Evolutionary conservation across 1,140 invertebrate genomes (phyloP).

Genomic region (Druon quercuslanigerum): DNA sequence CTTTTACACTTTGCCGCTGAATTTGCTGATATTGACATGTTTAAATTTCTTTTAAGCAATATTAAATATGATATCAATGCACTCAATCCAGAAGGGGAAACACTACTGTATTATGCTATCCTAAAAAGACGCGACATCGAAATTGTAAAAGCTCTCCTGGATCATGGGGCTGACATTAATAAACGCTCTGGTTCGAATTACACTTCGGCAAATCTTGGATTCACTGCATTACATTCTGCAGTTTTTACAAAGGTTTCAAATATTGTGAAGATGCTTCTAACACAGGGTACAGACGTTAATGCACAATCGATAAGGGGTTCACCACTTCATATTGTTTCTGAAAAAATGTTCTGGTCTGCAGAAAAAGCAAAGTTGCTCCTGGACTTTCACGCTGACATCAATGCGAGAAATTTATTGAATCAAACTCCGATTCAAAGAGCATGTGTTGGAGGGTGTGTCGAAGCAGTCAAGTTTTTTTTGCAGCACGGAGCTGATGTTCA

Average conservation of each 20-base stretch:
- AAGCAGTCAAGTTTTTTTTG: not conserved
- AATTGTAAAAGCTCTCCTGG: not conserved
- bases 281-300: not conserved
- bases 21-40: not conserved
- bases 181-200: not conserved
- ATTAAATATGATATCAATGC: not conserved
- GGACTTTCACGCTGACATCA: not conserved
- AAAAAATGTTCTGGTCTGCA: not conserved
- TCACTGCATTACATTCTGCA: slow-evolving; percentile 4
- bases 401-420: not conserved
- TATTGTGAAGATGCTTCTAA: not conserved
- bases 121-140: not conserved
- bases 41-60: not conserved
- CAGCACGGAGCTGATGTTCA: not conserved
- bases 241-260: not conserved
- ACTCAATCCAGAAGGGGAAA: not conserved
- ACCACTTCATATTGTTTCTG: not conserved
- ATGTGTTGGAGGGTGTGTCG: not conserved
- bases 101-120: not conserved
- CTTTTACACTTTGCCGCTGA: not conserved
- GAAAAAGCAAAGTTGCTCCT: not conserved
- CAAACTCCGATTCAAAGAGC: not conserved
- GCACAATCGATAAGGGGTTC: not conserved
- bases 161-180: not conserved
- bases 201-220: not conserved